Conservation (phyloP, 2,888 invertebrate species). For the Hypercompe scribonia region DNA sequence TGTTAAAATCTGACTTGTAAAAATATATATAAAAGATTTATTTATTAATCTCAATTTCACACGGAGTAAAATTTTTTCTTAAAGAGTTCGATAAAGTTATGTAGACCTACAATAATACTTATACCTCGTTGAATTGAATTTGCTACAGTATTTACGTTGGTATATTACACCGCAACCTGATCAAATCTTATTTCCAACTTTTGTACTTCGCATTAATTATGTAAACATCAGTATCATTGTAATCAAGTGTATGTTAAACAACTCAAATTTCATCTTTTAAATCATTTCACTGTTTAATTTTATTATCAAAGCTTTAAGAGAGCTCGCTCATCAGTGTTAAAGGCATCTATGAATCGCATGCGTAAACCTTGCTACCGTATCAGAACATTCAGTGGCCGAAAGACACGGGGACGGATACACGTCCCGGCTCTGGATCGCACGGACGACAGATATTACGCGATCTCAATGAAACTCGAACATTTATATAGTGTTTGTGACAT, state of each 20-base stretch:
- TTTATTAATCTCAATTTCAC: no score
- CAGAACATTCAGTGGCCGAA: constrained; percentile 72
- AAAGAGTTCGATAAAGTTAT: no score
- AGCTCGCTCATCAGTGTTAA: constrained; percentile 73
- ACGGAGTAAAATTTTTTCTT: no score
- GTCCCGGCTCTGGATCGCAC: constrained; percentile 51
- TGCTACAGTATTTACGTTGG: not conserved
- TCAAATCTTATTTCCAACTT: no score
- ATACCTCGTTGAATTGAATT: not conserved
- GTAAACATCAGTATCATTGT: constrained; percentile 16
- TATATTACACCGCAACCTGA: not conserved
- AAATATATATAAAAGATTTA: no score
- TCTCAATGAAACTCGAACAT: constrained; percentile 49
- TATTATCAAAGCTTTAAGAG: constrained; percentile 73
- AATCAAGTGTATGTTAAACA: constrained; percentile 33
- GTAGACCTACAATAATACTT: not conserved
- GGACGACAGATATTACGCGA: constrained; percentile 49
- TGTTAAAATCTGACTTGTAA: no score
- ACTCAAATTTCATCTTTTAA: constrained; percentile 59
- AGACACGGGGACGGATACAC: constrained; percentile 64
- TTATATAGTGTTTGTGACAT: constrained; percentile 33
- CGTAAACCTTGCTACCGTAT: constrained; percentile 73
- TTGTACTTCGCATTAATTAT: not conserved
- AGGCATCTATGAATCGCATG: constrained; percentile 76
- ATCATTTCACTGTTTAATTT: constrained; percentile 72